These are phyloP conservation scores for Phoebastria nigripes DNA, from an alignment of 2,797 vertebrate species.

Conservation along the genomic window DNA sequence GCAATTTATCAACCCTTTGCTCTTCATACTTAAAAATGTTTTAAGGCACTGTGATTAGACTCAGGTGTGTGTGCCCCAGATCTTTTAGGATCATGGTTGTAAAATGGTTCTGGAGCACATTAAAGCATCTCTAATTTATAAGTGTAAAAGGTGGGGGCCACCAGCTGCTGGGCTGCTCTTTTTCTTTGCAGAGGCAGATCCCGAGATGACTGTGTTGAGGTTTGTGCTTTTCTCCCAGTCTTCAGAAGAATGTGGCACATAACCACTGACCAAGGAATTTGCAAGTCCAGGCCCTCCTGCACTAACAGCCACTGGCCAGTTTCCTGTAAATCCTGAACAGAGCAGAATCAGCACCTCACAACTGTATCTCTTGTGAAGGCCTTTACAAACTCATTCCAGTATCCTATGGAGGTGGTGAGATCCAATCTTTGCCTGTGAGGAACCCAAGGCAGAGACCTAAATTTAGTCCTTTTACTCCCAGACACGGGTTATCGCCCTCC, in stretches of 20 bases:
- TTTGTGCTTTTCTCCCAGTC: neutral
- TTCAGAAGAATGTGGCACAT: neutral
- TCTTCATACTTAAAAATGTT: neutral
- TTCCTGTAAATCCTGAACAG: neutral
- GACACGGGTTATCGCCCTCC: fast-evolving
- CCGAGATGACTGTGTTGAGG: neutral
- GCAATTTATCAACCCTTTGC: neutral
- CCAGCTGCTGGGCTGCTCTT: neutral
- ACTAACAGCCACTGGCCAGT: neutral
- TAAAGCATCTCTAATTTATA: neutral
- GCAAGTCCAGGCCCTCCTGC: neutral
- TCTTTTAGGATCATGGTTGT: neutral
- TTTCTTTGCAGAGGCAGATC: neutral
- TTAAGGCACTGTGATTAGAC: neutral
- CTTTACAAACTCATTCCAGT: neutral
- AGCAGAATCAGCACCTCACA: neutral
- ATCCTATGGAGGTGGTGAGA: neutral
- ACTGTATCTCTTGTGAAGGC: neutral
- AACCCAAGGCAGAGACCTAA: neutral
- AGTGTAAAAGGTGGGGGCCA: neutral
- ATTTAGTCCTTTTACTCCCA: neutral
- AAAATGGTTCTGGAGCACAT: neutral
- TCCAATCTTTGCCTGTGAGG: neutral
- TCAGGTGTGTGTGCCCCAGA: neutral
- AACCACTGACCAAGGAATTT: neutral